Percentiles rank a stretch among this genome's conserved stretches.
phyloP scores from a whole-genome alignment of 1,140 invertebrate species.

The Zaprionus vittiger region DNA sequence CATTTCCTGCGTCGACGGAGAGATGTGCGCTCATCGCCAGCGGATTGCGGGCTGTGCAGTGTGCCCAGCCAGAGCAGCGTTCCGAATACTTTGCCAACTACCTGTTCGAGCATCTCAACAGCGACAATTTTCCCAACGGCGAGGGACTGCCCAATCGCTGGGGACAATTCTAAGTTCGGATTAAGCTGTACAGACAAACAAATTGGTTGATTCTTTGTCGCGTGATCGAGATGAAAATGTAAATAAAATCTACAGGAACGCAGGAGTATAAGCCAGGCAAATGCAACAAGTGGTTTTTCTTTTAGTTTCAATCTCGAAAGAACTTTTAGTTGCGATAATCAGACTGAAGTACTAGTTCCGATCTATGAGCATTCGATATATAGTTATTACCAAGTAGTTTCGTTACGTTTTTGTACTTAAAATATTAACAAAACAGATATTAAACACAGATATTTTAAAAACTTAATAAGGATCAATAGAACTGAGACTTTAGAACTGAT shows the following conservation, averaged over 20 bases:
- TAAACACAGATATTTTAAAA: too few relatives aligned
- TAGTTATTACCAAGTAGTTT: too few relatives aligned
- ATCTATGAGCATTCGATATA: too few relatives aligned
- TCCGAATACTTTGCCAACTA: conserved; percentile 63
- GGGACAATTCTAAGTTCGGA: conserved; percentile 57
- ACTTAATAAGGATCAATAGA: too few relatives aligned
- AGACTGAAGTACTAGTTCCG: too few relatives aligned
- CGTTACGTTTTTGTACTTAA: too few relatives aligned
- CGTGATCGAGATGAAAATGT: conserved; percentile 1
- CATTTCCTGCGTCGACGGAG: conserved; percentile 44
- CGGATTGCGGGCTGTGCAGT: conserved; percentile 41
- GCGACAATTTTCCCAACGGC: conserved; percentile 67
- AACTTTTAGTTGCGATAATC: too few relatives aligned
- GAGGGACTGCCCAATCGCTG: conserved; percentile 58
- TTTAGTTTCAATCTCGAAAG: too few relatives aligned
- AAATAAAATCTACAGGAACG: background rate
- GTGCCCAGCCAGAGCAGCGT: conserved; percentile 41
- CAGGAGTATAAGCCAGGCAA: background rate
- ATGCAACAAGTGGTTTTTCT: too few relatives aligned
- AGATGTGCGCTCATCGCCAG: conserved; percentile 47
- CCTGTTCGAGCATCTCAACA: conserved; percentile 60
- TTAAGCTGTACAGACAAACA: background rate
- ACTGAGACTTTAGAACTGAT: too few relatives aligned
- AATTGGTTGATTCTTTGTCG: background rate
- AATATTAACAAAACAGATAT: too few relatives aligned